phyloP scores from a whole-genome alignment of 2,888 invertebrate genomes.

The Bombylius discolor region DNA sequence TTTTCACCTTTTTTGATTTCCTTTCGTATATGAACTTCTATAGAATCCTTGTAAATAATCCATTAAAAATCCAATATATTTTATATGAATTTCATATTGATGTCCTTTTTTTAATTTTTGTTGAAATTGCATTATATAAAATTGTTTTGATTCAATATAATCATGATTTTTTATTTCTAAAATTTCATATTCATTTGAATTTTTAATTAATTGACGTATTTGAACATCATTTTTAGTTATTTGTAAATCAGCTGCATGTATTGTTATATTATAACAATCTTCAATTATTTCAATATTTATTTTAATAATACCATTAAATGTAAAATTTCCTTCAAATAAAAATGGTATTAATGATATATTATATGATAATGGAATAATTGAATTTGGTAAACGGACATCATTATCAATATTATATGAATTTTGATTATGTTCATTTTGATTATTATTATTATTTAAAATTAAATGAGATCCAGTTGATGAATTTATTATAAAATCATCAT shows the following conservation, averaged over 20 bases:
- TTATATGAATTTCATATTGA: constrained; percentile 54
- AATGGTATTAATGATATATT: constrained; percentile 58
- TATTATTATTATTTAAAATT: background rate
- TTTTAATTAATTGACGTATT: constrained; percentile 25
- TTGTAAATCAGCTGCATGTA: constrained; percentile 59
- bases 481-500: constrained; percentile 13
- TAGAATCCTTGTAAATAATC: constrained; percentile 72
- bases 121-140: constrained; percentile 51
- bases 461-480: background rate
- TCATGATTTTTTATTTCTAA: constrained; percentile 36
- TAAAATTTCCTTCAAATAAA: constrained; percentile 61
- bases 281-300: constrained; percentile 48
- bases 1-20: constrained; percentile 52
- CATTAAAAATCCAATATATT: constrained; percentile 58
- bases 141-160: constrained; percentile 50
- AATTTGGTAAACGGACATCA: constrained; percentile 58
- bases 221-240: constrained; percentile 46
- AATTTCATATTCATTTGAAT: constrained; percentile 2
- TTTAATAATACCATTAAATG: constrained; percentile 58
- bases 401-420: constrained; percentile 26
- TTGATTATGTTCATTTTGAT: background rate
- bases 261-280: constrained; percentile 49
- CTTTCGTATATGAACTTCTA: constrained; percentile 61
- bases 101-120: constrained; percentile 44
- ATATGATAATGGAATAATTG: constrained; percentile 55